phyloP scores from a whole-genome alignment of 2,113 vertebrate genomes.

The Pantherophis guttatus region DNA sequence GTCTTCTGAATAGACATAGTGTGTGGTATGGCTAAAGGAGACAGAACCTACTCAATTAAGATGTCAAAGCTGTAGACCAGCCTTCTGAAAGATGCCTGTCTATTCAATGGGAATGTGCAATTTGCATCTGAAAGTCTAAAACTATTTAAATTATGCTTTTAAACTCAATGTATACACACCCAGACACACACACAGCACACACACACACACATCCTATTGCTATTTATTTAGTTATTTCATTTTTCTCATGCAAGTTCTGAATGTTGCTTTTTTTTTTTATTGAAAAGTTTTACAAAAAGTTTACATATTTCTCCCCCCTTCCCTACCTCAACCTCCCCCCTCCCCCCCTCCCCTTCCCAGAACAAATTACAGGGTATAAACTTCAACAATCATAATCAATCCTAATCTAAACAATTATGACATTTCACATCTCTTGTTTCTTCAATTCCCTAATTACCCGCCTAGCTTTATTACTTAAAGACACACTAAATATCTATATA shows the following conservation, averaged over 20 bases:
- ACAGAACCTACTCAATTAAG: not conserved
- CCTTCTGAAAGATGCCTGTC: not conserved
- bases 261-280: too few relatives aligned
- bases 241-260: not conserved
- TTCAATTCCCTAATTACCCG: too few relatives aligned
- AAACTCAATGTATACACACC: not conserved
- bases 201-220: not conserved
- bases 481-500: too few relatives aligned
- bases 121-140: not conserved
- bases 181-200: not conserved
- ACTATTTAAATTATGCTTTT: not conserved
- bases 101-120: not conserved
- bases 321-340: too few relatives aligned
- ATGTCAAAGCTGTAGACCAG: not conserved
- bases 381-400: too few relatives aligned
- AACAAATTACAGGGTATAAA: too few relatives aligned
- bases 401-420: too few relatives aligned
- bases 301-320: too few relatives aligned
- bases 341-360: too few relatives aligned
- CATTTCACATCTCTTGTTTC: too few relatives aligned
- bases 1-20: not conserved
- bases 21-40: not conserved
- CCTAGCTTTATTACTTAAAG: too few relatives aligned
- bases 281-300: too few relatives aligned
- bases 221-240: not conserved